Percentiles rank a stretch among this genome's conserved stretches.
Conservation (phyloP, 2,888 invertebrate species). For the Vesta saturnalis region DNA sequence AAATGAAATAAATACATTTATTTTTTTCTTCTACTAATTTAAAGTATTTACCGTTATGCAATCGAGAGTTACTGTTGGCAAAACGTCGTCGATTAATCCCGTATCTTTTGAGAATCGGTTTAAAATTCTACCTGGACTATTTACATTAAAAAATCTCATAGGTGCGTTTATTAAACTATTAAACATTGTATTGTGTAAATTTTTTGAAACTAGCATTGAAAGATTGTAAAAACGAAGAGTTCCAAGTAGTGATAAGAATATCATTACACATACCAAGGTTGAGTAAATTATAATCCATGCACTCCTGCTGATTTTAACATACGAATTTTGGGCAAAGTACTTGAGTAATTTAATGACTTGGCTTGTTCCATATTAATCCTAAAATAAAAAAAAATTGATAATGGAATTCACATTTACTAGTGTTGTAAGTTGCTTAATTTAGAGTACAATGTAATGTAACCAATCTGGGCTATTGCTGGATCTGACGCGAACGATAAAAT, state of each 20-base stretch:
- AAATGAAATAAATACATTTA: constrained; percentile 4
- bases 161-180: constrained; percentile 69
- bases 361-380: constrained; percentile 55
- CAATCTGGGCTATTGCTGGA: no score
- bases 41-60: constrained; percentile 16
- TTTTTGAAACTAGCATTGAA: constrained; percentile 66
- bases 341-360: not conserved
- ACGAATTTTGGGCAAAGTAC: not conserved
- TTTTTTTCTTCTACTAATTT: not conserved
- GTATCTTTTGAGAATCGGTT: constrained; percentile 70
- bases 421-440: no score
- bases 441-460: no score
- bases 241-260: constrained; percentile 61
- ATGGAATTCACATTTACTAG: no score
- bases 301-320: constrained; percentile 10
- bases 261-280: constrained; percentile 49
- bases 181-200: constrained; percentile 67
- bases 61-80: constrained; percentile 59
- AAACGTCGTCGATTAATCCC: constrained; percentile 67
- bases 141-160: constrained; percentile 75
- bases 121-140: constrained; percentile 69
- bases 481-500: no score
- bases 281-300: constrained; percentile 60
- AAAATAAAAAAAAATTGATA: constrained; percentile 21
- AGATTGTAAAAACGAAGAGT: constrained; percentile 65